Percentiles rank a stretch among this genome's conserved stretches.
Conservation (phyloP, 2,113 vertebrate species). For the Caranx melampygus region DNA sequence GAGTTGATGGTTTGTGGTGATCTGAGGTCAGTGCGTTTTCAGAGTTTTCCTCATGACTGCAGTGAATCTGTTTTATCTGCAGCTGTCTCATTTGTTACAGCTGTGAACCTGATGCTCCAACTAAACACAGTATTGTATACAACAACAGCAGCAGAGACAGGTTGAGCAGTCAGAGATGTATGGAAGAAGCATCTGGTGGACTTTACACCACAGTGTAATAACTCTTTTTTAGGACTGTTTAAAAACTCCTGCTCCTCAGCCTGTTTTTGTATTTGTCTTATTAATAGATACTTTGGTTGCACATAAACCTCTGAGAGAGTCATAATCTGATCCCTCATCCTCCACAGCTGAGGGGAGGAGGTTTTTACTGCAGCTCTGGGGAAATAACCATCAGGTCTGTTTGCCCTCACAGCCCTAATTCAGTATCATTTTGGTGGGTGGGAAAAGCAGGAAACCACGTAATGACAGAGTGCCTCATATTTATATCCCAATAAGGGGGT, state of each 20-base stretch:
- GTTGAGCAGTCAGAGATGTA: slow-evolving; percentile 26
- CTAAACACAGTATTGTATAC: neutral
- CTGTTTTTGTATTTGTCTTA: slow-evolving; percentile 44
- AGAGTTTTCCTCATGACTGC: no score
- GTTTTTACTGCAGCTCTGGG: slow-evolving; percentile 53
- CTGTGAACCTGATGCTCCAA: no score
- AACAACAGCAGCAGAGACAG: neutral
- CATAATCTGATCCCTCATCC: slow-evolving; percentile 33
- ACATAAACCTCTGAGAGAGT: slow-evolving; percentile 36
- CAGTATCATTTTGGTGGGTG: slow-evolving; percentile 62
- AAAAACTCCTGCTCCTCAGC: slow-evolving; percentile 1
- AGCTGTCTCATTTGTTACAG: no score
- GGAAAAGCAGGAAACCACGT: slow-evolving; percentile 74
- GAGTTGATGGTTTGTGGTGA: no score
- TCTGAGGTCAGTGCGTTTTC: no score
- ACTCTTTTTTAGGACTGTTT: slow-evolving; percentile 12
- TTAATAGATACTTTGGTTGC: slow-evolving; percentile 49
- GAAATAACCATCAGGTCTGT: slow-evolving; percentile 54
- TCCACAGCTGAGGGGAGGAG: slow-evolving; percentile 29
- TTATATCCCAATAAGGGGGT: slow-evolving; percentile 64
- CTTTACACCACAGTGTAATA: slow-evolving; percentile 6
- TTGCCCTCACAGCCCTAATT: slow-evolving; percentile 58
- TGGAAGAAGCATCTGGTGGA: neutral
- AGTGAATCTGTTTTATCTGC: no score
- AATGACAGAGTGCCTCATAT: slow-evolving; percentile 69